Evolutionary conservation across 2,888 invertebrate species (phyloP).

Genomic region (Dysmachus trigonus): DNA sequence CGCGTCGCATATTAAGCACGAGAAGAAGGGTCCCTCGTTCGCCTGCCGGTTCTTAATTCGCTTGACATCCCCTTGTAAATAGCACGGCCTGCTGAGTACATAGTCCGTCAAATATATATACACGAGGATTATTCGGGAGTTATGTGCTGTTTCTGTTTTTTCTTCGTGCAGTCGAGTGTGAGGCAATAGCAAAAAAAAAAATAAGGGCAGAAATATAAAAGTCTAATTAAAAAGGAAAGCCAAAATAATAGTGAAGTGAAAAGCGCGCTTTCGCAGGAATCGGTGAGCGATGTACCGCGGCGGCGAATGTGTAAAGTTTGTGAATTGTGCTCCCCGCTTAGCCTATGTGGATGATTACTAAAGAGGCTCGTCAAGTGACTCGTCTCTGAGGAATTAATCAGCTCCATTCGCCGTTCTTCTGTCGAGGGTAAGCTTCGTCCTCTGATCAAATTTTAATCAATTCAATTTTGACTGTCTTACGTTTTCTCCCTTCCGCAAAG

Average conservation of each 20-base stretch:
- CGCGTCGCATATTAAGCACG: slow-evolving; percentile 3
- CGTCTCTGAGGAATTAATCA: neutral
- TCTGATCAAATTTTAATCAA: neutral
- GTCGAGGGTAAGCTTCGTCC: neutral
- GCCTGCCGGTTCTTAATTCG: neutral
- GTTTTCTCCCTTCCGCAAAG: neutral
- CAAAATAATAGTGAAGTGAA: neutral
- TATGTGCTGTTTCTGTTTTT: slow-evolving; percentile 6
- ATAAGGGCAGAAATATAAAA: neutral
- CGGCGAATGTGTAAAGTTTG: neutral
- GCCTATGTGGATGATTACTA: neutral
- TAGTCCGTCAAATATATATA: neutral
- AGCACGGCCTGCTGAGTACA: neutral
- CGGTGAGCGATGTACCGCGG: neutral
- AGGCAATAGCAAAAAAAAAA: neutral
- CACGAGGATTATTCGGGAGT: neutral
- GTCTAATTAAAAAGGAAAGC: neutral
- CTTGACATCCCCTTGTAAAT: neutral
- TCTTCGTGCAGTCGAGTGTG: neutral
- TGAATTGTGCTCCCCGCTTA: neutral
- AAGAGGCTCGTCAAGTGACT: no score
- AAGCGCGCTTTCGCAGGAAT: neutral
- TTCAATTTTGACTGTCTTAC: neutral
- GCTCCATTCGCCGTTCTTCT: neutral
- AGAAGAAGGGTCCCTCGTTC: slow-evolving; percentile 8